These are phyloP conservation scores for Porites lutea DNA, from an alignment of 64 coral and sea anemone genomes.

Conservation along the genomic window DNA sequence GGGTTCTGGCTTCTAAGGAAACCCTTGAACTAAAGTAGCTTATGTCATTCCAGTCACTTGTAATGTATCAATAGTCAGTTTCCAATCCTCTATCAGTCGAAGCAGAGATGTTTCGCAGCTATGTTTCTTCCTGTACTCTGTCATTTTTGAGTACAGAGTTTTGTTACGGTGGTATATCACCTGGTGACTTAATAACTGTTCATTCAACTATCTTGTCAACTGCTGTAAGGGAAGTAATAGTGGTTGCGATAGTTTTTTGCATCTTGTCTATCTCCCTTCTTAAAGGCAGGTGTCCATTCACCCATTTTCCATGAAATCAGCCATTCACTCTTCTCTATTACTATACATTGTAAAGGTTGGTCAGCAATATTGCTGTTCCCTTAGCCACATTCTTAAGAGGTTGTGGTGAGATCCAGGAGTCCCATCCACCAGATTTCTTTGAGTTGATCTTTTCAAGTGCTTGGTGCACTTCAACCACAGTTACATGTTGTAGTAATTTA, in stretches of 20 bases:
- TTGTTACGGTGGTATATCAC: background rate
- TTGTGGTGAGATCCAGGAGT: slow-evolving; percentile 9
- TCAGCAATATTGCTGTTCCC: slow-evolving; percentile 16
- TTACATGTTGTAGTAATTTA: no score
- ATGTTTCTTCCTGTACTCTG: background rate
- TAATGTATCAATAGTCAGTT: background rate
- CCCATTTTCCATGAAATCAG: background rate
- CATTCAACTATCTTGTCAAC: slow-evolving; percentile 18
- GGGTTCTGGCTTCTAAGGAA: no score
- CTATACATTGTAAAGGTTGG: background rate
- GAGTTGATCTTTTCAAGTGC: slow-evolving; percentile 23
- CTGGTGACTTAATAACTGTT: slow-evolving; percentile 33
- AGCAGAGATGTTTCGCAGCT: background rate
- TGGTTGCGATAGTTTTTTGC: slow-evolving; percentile 7
- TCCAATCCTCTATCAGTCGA: background rate
- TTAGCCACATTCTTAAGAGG: background rate
- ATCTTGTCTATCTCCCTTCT: background rate
- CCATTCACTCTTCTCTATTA: slow-evolving; percentile 5
- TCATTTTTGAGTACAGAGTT: slow-evolving; percentile 8
- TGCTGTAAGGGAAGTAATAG: slow-evolving; percentile 29
- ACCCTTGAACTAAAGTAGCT: no score
- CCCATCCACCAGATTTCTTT: slow-evolving; percentile 55
- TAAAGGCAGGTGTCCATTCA: no score
- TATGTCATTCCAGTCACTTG: background rate
- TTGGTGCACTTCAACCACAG: no score